Conservation (phyloP, 2,113 vertebrate species). For the Mus musculus region DNA sequence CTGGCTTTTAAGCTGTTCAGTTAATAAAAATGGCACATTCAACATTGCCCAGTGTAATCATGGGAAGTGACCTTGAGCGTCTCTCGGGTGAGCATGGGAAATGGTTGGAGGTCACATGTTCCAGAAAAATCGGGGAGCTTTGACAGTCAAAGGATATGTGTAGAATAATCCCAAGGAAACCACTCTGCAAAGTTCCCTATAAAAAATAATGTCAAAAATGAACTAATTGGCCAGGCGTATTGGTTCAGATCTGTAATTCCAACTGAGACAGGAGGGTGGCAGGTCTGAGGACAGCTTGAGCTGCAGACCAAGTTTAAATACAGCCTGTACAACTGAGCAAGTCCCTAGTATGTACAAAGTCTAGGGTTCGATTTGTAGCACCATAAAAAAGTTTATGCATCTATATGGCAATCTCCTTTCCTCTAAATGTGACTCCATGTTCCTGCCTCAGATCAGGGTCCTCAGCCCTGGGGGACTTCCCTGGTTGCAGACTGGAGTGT, state of each 20-base stretch:
- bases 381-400: not conserved
- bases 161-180: not conserved
- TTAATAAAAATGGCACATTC: not conserved
- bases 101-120: not conserved
- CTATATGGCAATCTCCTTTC: too few relatives aligned
- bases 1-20: not conserved
- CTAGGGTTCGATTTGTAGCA: not conserved
- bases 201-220: not conserved
- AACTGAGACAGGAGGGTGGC: not conserved
- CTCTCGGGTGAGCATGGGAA: not conserved
- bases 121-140: not conserved
- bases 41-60: not conserved
- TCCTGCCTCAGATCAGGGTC: not conserved
- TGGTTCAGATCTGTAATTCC: not conserved
- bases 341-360: not conserved
- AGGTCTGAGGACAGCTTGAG: not conserved
- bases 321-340: not conserved
- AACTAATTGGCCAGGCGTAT: not conserved
- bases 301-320: not conserved
- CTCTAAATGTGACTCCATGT: too few relatives aligned
- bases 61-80: not conserved
- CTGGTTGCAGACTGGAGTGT: accelerated
- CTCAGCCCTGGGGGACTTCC: not conserved
- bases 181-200: not conserved
- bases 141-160: not conserved